Evolutionary conservation across 2,797 vertebrate genomes (phyloP).

Genomic region (Chelidonichthys spinosus): DNA sequence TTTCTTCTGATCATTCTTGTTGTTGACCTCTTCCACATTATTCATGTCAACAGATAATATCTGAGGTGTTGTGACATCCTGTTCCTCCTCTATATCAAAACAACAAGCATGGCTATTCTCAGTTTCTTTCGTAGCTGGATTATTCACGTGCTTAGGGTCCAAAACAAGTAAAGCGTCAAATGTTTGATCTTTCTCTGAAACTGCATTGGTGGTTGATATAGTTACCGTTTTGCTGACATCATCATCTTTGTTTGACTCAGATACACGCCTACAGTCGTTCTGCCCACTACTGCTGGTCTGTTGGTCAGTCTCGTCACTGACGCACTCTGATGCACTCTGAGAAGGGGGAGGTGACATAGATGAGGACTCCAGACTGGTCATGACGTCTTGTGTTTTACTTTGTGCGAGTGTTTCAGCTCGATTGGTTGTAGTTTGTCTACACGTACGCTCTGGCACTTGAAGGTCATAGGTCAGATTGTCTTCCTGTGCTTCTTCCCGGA

Average conservation of each 20-base stretch:
- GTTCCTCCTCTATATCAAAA: conserved; percentile 24
- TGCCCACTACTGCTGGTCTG: neutral
- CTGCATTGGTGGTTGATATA: neutral
- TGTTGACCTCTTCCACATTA: conserved; percentile 6
- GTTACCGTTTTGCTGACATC: neutral
- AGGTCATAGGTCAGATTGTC: conserved; percentile 19
- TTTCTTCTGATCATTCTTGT: conserved; percentile 13
- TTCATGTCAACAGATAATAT: conserved; percentile 31
- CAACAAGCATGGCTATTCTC: neutral
- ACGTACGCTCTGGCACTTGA: conserved; percentile 1
- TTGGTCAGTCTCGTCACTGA: conserved; percentile 13
- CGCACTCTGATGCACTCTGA: conserved; percentile 6
- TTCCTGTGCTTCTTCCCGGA: conserved; percentile 43
- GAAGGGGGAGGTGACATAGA: conserved; percentile 2
- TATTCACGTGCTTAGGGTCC: neutral
- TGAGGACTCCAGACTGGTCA: neutral
- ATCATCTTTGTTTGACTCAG: conserved; percentile 8
- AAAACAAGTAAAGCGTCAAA: neutral
- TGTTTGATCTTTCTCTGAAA: conserved; percentile 12
- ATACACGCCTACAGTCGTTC: neutral
- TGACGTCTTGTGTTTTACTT: conserved; percentile 13
- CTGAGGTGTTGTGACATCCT: neutral
- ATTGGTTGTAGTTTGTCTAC: conserved; percentile 3
- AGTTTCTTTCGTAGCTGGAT: conserved; percentile 1
- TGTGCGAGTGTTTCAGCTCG: conserved; percentile 7